phyloP scores from a whole-genome alignment of 2,113 vertebrate genomes.

The Neodon shergylaensis region DNA sequence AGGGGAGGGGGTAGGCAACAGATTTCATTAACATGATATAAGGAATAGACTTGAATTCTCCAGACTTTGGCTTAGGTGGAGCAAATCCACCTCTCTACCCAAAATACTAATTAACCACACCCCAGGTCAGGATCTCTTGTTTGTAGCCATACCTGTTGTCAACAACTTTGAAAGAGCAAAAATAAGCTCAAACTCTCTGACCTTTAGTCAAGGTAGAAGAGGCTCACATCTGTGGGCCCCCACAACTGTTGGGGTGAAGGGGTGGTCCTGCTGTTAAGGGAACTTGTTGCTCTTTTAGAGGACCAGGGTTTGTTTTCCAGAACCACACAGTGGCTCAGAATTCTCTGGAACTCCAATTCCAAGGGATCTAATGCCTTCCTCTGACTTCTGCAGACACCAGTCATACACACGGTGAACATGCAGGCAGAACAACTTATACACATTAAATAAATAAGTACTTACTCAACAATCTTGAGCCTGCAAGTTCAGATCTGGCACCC shows the following conservation, averaged over 20 bases:
- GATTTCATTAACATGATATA: no score
- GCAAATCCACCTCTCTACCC: no score
- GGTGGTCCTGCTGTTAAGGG: background rate
- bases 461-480: background rate
- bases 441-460: background rate
- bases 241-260: background rate
- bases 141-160: no score
- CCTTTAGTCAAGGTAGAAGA: no score
- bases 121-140: no score
- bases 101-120: no score
- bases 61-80: no score
- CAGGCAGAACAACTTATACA: background rate
- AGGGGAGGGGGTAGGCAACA: no score
- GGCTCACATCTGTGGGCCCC: no score
- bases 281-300: background rate
- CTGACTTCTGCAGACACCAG: background rate
- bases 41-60: no score
- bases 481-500: background rate
- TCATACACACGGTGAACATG: background rate
- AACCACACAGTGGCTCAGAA: background rate
- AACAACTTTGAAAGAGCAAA: no score
- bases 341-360: background rate
- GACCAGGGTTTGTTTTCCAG: background rate
- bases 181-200: no score
- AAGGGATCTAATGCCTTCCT: background rate